A percentile compares a stretch with the other conserved stretches of the same genome.
Conservation (phyloP, 2,113 vertebrate species). For the Cnemophilus loriae region DNA sequence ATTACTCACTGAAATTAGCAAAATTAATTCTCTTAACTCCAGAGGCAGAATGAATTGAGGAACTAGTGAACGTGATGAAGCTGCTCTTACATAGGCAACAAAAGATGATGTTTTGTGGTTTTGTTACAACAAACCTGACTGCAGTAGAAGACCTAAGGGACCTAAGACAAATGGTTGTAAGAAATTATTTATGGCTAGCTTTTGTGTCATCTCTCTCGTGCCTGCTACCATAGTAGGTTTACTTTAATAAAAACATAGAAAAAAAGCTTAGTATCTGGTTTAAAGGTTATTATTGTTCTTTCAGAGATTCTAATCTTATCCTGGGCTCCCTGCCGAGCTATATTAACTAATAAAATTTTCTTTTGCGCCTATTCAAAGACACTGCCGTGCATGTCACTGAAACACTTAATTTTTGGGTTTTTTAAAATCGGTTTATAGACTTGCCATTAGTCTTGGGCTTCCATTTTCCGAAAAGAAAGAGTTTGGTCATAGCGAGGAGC, state of each 20-base stretch:
- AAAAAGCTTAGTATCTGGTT: background rate
- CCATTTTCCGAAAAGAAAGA: background rate
- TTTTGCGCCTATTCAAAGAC: background rate
- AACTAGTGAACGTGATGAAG: background rate
- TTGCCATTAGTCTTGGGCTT: background rate
- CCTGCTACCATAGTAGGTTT: background rate
- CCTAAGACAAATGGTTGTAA: background rate
- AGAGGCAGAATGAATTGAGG: background rate
- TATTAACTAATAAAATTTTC: background rate
- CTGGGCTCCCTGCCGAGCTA: background rate
- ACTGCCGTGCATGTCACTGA: background rate
- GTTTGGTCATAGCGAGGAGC: background rate
- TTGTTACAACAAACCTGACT: background rate
- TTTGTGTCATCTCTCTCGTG: background rate
- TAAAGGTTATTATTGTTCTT: background rate
- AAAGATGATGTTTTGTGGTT: background rate
- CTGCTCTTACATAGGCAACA: background rate
- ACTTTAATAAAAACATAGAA: background rate
- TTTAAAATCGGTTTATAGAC: background rate
- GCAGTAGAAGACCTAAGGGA: background rate
- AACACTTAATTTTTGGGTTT: background rate
- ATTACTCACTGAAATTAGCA: background rate
- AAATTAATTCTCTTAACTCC: background rate
- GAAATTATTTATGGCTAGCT: background rate
- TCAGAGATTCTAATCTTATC: background rate